Evolutionary conservation across 2,797 vertebrate genomes (phyloP), one percentile per base, ranked within the genome.

Genomic region (Chiloscyllium punctatum): DNA sequence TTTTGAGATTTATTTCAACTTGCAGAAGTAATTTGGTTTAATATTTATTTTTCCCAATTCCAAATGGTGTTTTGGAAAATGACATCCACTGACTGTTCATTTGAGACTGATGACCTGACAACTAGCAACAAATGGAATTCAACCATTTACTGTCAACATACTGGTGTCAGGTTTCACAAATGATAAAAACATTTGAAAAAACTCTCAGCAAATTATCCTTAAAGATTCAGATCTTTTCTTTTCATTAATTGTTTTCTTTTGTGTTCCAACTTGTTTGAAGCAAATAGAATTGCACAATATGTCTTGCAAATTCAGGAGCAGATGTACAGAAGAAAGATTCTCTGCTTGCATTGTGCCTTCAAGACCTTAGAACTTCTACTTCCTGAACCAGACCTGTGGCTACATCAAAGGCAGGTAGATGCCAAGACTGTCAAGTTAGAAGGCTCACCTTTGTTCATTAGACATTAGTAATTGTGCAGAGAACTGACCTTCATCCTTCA

Each of bases 1-100:
- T 84, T 84, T 82, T 84, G 79, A 84, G 79, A 84, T 84, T 42
- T 84, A 84, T 84, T 84, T 84, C 37, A 62, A 84, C 16, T 48
- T 84, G 79, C 79, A 84, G 79, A n/a, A 84, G 18, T 84, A 37
- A 42, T 23, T 42, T 84, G 79, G 37, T 42, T 84, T 84, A 42
- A 84, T 21, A 82, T 82, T 82, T 82, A 82, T 42, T 84, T 84
- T 84, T 84, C 37, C 79, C 79, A 84, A 23, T 42, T 42, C 37
- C 37, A 23, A 82, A 48, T 21, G 37, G 37, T 84, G 37, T 37
- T 84, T 84, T 42, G 15, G 79, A 84, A 42, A 84, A 84, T 84
- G 37, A 48, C 37, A 23, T 84, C 37, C 79, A 42, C 79, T 23
- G 37, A 21, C 37, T 84, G 37, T 37, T 84, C n/a, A 84, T 42